A percentile compares a stretch with the other conserved stretches of the same genome.
Evolutionary conservation across 2,797 vertebrate genomes (phyloP).

Genomic region (Enteromius anoplus): DNA sequence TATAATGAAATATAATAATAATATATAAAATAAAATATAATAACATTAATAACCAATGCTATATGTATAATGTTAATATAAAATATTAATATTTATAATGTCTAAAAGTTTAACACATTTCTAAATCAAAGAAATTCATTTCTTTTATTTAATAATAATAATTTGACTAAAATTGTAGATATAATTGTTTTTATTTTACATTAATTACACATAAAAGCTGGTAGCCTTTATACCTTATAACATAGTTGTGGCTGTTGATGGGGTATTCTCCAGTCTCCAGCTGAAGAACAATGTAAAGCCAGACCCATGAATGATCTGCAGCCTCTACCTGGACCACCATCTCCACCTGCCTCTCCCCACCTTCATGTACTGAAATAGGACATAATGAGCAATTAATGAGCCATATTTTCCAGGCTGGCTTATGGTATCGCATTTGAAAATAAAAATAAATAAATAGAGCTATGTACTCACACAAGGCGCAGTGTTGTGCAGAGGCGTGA

Average conservation of each 20-base stretch:
- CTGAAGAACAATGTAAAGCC: conserved; percentile 79
- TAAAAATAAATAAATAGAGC: neutral
- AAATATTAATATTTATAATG: neutral
- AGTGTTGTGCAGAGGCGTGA: conserved; percentile 80
- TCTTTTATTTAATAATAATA: neutral
- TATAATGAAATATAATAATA: neutral
- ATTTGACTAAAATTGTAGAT: neutral
- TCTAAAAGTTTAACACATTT: neutral
- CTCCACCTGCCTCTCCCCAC: conserved; percentile 74
- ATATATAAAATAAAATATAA: neutral
- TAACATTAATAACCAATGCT: neutral
- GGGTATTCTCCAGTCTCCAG: conserved; percentile 74
- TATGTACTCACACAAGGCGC: conserved; percentile 75
- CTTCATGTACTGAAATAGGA: conserved; percentile 73
- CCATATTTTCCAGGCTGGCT: neutral
- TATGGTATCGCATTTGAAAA: neutral
- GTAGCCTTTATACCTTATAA: conserved; percentile 75
- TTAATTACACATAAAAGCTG: neutral
- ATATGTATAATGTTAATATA: too few relatives aligned
- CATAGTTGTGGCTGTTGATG: conserved; percentile 78
- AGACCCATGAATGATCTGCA: conserved; percentile 73
- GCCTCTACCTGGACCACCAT: conserved; percentile 79
- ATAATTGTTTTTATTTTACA: neutral
- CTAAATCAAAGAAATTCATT: neutral
- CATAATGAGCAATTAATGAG: conserved; percentile 5